These are phyloP conservation scores for Poecilia velifera DNA, from an alignment of 2,797 vertebrate genomes.

Conservation along the genomic window DNA sequence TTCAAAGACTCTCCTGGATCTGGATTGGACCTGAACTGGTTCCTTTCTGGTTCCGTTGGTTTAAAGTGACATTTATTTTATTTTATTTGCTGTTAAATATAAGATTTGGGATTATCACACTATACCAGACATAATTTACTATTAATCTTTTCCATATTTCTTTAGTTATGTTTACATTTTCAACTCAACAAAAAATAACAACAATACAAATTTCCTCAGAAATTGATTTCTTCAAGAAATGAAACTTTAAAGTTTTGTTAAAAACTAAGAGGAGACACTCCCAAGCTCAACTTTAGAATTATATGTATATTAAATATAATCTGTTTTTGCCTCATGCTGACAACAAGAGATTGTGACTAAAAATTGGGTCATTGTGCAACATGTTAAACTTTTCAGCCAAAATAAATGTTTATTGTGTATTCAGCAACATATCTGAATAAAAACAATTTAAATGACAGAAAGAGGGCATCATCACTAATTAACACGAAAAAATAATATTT, in stretches of 20 bases:
- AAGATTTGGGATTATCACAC: neutral
- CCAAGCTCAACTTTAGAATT: neutral
- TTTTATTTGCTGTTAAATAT: neutral
- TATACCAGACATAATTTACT: neutral
- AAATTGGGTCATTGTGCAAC: too few species aligned
- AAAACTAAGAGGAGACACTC: neutral
- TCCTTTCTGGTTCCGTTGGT: neutral
- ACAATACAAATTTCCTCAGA: neutral
- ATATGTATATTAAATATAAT: neutral
- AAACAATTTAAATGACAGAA: neutral
- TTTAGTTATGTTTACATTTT: neutral
- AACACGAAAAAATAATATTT: neutral
- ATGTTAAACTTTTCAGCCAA: neutral
- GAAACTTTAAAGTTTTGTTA: neutral
- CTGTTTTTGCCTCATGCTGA: neutral
- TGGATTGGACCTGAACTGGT: neutral
- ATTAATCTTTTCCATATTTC: neutral
- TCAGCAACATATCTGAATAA: neutral
- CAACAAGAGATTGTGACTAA: neutral
- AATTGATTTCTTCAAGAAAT: neutral
- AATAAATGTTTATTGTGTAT: too few species aligned
- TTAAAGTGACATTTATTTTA: neutral
- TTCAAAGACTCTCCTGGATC: neutral
- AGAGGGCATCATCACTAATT: neutral
- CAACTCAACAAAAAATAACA: too few species aligned